Evolutionary conservation across 2,888 invertebrate genomes (phyloP).

Genomic region (Lottia gigantea): DNA sequence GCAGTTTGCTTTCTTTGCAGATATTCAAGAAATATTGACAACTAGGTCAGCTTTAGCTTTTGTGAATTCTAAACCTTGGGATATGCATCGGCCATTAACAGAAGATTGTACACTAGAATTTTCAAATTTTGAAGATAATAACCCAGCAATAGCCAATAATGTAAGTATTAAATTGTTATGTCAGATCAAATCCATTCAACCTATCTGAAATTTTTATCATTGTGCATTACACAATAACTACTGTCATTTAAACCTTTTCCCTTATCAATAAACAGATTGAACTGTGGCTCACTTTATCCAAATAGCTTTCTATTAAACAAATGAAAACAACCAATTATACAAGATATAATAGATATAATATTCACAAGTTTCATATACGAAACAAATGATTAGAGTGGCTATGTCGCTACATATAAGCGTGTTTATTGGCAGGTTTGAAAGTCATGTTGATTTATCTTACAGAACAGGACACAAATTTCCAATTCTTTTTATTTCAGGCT

Average conservation of each 20-base stretch:
- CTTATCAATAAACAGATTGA: too few species aligned
- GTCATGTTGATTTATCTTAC: too few species aligned
- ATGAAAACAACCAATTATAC: too few species aligned
- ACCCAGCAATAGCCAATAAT: constrained; percentile 63
- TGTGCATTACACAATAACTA: neutral
- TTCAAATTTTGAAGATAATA: constrained; percentile 75
- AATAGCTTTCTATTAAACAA: too few species aligned
- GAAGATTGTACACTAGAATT: constrained; percentile 75
- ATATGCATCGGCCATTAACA: constrained; percentile 88
- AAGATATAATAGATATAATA: too few species aligned
- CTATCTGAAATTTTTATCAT: neutral
- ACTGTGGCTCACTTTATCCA: too few species aligned
- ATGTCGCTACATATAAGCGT: too few species aligned
- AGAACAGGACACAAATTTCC: too few species aligned
- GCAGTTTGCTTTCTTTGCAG: constrained; percentile 68
- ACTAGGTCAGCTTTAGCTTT: constrained; percentile 83
- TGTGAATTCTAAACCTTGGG: constrained; percentile 87
- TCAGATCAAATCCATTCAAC: neutral
- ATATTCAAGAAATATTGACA: constrained; percentile 79
- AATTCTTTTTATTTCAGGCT: constrained; percentile 68
- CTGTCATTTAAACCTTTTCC: neutral
- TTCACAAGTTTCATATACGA: too few species aligned
- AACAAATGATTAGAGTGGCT: too few species aligned
- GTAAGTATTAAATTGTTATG: constrained; percentile 43
- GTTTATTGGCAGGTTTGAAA: too few species aligned